phyloP scores from a whole-genome alignment of 2,113 vertebrate genomes.

The Sphyrna mokarran region DNA sequence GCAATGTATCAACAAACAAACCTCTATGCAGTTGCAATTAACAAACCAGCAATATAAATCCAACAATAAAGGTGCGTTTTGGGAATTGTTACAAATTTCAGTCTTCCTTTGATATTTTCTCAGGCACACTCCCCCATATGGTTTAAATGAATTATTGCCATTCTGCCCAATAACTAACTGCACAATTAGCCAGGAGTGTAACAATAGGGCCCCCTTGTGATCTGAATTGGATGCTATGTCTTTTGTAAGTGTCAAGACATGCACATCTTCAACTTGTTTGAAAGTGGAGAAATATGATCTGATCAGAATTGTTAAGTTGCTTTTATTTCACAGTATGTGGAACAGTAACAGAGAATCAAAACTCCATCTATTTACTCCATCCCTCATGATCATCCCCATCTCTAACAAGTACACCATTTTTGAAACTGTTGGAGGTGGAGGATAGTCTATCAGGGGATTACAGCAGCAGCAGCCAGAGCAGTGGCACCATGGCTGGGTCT shows the following conservation, averaged over 20 bases:
- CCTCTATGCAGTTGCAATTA: background rate
- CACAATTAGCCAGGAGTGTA: background rate
- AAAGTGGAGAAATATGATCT: background rate
- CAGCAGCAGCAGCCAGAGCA: no score
- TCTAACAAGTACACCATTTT: no score
- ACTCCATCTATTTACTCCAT: background rate
- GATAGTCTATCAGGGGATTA: no score
- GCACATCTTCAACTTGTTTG: background rate
- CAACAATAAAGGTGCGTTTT: background rate
- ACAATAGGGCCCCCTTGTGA: background rate
- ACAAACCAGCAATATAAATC: background rate
- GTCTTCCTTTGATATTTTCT: background rate
- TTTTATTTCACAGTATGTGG: background rate
- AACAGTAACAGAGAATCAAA: background rate
- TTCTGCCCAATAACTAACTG: background rate
- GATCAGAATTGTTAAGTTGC: background rate
- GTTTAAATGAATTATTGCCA: no score
- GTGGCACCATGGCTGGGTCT: no score
- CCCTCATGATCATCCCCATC: no score
- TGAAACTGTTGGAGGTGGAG: no score
- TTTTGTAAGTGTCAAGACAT: background rate
- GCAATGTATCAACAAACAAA: background rate
- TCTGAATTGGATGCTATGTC: background rate
- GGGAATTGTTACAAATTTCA: background rate
- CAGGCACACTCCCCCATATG: background rate